Evolutionary conservation across 35 echinoderm and acorn worm species (phyloP).

Genomic region (Ptychodera flava): DNA sequence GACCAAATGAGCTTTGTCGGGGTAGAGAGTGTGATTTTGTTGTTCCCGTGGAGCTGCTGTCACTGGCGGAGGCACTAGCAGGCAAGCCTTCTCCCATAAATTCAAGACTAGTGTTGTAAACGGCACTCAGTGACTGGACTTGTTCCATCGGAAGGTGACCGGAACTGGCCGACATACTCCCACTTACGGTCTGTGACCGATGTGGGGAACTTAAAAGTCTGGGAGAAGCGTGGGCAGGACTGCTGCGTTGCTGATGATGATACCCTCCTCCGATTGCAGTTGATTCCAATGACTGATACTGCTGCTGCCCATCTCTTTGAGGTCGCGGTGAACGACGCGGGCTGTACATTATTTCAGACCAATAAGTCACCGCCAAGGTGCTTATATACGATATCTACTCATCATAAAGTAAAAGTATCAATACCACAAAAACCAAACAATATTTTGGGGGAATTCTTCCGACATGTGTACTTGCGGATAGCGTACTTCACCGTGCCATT

Average conservation of each 20-base stretch:
- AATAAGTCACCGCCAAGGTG: slow-evolving; percentile 14
- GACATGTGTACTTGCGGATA: not conserved
- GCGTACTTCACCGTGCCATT: not conserved
- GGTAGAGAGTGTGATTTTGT: slow-evolving; percentile 48
- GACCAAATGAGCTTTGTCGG: not conserved
- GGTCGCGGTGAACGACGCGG: slow-evolving; percentile 56
- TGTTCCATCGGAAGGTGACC: slow-evolving; percentile 78
- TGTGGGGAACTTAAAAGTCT: slow-evolving; percentile 19
- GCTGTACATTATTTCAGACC: slow-evolving; percentile 44
- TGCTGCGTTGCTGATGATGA: slow-evolving; percentile 62
- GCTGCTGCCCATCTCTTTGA: not conserved
- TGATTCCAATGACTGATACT: slow-evolving; percentile 34
- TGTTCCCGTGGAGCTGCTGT: slow-evolving; percentile 60
- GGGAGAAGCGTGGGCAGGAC: slow-evolving; percentile 23
- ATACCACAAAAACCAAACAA: not conserved
- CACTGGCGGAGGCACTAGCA: slow-evolving; percentile 43
- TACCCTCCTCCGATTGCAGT: slow-evolving; percentile 63
- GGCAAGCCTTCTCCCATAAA: slow-evolving; percentile 84
- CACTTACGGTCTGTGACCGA: not conserved
- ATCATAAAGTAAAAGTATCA: not conserved
- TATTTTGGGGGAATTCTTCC: not conserved
- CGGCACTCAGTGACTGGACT: slow-evolving; percentile 97
- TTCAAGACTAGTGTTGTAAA: slow-evolving; percentile 85
- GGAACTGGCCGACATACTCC: not conserved
- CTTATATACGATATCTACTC: not conserved